Conservation (phyloP, 2,113 vertebrate species). For the Himantopus leucocephalus region DNA sequence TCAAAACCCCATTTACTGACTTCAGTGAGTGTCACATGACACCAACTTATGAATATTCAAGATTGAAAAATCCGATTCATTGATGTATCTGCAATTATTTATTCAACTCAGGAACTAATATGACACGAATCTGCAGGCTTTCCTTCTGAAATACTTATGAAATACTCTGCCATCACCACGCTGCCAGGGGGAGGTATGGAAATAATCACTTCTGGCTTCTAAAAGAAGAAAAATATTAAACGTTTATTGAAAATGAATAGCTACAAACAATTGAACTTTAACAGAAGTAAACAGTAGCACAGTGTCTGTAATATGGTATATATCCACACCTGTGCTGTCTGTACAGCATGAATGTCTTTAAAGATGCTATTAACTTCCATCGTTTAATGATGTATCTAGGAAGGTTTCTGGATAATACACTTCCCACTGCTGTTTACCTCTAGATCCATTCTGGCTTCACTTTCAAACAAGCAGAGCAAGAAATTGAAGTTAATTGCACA, state of each 20-base stretch:
- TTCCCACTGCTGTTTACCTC: not conserved
- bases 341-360: not conserved
- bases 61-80: not conserved
- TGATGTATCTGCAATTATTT: not conserved
- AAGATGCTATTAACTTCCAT: not conserved
- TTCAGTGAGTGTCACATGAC: not conserved
- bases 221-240: not conserved
- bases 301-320: not conserved
- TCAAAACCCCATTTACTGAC: not conserved
- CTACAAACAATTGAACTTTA: not conserved
- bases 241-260: not conserved
- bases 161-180: not conserved
- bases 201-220: not conserved
- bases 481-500: not conserved
- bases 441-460: not conserved
- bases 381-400: not conserved
- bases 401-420: not conserved
- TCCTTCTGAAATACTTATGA: not conserved
- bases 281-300: not conserved
- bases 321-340: not conserved
- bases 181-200: not conserved
- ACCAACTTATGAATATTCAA: not conserved
- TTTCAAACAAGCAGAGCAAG: conserved; percentile 8
- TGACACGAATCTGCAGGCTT: not conserved
- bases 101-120: not conserved